Evolutionary conservation across 2,888 invertebrate species (phyloP), one percentile per base, ranked within the genome.

Genomic region (Machimus atricapillus): DNA sequence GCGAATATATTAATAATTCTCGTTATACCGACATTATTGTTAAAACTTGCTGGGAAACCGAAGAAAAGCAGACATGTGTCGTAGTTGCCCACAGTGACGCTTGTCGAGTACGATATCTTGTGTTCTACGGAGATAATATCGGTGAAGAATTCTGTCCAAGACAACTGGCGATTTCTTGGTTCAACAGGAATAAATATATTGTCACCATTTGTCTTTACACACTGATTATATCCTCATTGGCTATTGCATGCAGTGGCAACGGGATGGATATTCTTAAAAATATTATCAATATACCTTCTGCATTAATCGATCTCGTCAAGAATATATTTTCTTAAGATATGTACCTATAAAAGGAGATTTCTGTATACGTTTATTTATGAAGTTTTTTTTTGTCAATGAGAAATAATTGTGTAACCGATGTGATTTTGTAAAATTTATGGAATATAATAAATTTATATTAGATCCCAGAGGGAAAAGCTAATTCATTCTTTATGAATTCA

Each of bases 21-120:
- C 94, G 94, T 86, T 94, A 94, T 89, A 94, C 95, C 7, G n/a
- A n/a, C n/a, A n/a, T n/a, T n/a, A n/a, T n/a, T n/a, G n/a, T n/a
- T n/a, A n/a, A n/a, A n/a, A n/a, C n/a, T n/a, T n/a, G n/a, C n/a
- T n/a, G n/a, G n/a, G n/a, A n/a, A n/a, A n/a, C n/a, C n/a, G n/a
- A n/a, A n/a, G n/a, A 94, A 94, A 90, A 94, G 87, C 94, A 94
- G 89, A 95, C 95, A 90, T 96, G 96, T 92, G 96, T 95, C 90
- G 93, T 97, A 73, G 96, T 96, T 23, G 94, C 95, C 82, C 96
- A 97, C 90, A 95, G 96, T 90, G 96, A 97, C 89, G 93, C 96
- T 90, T 94, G 97, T 16, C 94, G 96, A 89, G 94, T 97, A 27
- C 94, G 96, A 88, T 97, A 97, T 91, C 93, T 97, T 86, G 93